phyloP scores from a whole-genome alignment of 2,888 invertebrate species.

The Dione juno region DNA sequence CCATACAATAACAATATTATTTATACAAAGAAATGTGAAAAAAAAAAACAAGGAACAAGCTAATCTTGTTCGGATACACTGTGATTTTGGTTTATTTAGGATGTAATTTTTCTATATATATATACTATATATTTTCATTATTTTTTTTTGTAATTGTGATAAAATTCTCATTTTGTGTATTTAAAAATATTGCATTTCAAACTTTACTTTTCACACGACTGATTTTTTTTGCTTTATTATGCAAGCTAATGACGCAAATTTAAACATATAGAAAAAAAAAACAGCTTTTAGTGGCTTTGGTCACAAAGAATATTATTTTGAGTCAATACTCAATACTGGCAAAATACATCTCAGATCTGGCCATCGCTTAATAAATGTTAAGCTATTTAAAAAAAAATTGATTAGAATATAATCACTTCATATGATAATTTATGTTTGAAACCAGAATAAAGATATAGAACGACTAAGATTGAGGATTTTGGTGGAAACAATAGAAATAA shows the following conservation, averaged over 20 bases:
- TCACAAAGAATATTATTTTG: conserved; percentile 35
- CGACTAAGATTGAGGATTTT: neutral
- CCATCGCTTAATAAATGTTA: conserved; percentile 47
- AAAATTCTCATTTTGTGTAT: conserved; percentile 60
- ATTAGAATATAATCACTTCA: conserved; percentile 39
- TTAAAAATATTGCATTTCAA: conserved; percentile 52
- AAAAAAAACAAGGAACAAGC: conserved; percentile 67
- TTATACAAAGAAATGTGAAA: conserved; percentile 62
- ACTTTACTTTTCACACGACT: conserved; percentile 51
- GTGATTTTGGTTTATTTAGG: conserved; percentile 83
- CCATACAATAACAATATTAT: conserved; percentile 73
- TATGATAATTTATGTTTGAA: conserved; percentile 38
- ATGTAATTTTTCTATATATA: conserved; percentile 73
- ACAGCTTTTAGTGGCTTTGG: conserved; percentile 43
- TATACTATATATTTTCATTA: conserved; percentile 58
- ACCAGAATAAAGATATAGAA: conserved; percentile 32
- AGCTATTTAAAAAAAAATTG: conserved; percentile 42
- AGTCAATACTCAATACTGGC: conserved; percentile 45
- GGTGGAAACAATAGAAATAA: neutral
- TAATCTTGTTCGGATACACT: conserved; percentile 78
- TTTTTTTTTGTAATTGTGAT: conserved; percentile 74
- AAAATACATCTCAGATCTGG: conserved; percentile 43
- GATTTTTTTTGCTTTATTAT: conserved; percentile 52
- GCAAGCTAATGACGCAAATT: conserved; percentile 44
- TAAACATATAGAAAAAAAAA: conserved; percentile 31